These are phyloP conservation scores for Chloropsis cyanopogon DNA, from an alignment of 2,113 vertebrate genomes.

Conservation along the genomic window DNA sequence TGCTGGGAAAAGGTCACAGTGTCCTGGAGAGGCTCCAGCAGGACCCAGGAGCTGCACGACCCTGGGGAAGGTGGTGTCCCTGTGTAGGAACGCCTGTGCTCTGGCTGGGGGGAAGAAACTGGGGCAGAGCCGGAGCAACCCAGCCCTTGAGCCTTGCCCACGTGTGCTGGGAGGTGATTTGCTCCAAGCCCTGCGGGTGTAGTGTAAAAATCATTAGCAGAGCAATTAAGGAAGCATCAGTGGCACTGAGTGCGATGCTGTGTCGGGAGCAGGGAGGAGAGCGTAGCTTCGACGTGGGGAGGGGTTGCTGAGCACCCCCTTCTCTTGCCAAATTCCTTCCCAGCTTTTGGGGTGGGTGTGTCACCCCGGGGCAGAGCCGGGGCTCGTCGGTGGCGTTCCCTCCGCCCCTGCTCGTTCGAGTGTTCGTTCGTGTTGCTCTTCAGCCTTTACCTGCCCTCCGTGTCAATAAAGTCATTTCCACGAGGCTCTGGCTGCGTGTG, in stretches of 20 bases:
- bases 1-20: not conserved
- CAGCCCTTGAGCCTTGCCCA: not conserved
- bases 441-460: constrained; percentile 14
- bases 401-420: not conserved
- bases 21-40: not conserved
- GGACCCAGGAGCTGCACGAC: not conserved
- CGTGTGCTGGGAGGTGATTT: not conserved
- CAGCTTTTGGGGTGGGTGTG: not conserved
- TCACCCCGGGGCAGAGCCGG: not conserved
- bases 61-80: not conserved
- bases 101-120: not conserved
- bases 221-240: not conserved
- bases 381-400: not conserved
- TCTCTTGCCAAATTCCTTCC: not conserved
- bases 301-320: not conserved
- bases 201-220: not conserved
- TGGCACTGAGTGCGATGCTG: fast-evolving
- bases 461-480: constrained; percentile 68
- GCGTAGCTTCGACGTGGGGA: fast-evolving
- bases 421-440: constrained; percentile 4
- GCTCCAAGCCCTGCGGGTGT: not conserved
- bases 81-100: not conserved
- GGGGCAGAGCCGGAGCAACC: not conserved
- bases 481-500: not conserved
- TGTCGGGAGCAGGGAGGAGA: not conserved